Evolutionary conservation across 2,888 invertebrate species (phyloP), one percentile per base, ranked within the genome.

Genomic region (Syritta pipiens): DNA sequence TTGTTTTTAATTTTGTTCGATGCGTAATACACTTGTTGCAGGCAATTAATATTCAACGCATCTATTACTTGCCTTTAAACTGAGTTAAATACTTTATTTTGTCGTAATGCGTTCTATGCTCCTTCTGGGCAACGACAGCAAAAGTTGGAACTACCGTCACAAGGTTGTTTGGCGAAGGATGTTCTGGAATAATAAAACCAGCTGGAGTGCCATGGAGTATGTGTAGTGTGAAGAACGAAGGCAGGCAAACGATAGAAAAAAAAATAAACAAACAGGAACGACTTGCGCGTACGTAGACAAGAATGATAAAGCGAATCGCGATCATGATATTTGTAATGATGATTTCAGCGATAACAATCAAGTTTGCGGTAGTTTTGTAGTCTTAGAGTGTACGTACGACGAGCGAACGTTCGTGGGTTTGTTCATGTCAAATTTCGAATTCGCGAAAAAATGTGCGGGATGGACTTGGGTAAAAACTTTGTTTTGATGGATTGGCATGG

Each of bases 361-460:
- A 46, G 53, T 51, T 77, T 72, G 77, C 77, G 59, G 76, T 77
- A 77, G 72, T 72, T 77, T 77, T 71, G 59, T 60, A 65, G 24
- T 65, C 32, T 46, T 63, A 19, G 28, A 17, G 32, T 30, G 46
- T 46, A 59, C 55, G 65, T 72, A 59, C 59, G 57, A 14, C 22
- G 24, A 46, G 7, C 24, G 20, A 10, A n/a, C 19, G 48, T 26
- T 26, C 40, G 55, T 28, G n/a, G n/a, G n/a, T 28, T 42, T 28
- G 7, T 42, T 28, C 32, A 55, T 37, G 26, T 55, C 55, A 28
- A 55, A 40, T 42, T 3, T 14, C n/a, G 5, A 26, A n/a, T 26
- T 40, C 55, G 55, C 55, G 40, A 55, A 55, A 40, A 55, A 26
- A 55, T 55, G 37, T 26, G 40, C 35, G n/a, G 40, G 10, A 37